phyloP scores from a whole-genome alignment of 2,797 vertebrate genomes.

The Diceros bicornis region DNA sequence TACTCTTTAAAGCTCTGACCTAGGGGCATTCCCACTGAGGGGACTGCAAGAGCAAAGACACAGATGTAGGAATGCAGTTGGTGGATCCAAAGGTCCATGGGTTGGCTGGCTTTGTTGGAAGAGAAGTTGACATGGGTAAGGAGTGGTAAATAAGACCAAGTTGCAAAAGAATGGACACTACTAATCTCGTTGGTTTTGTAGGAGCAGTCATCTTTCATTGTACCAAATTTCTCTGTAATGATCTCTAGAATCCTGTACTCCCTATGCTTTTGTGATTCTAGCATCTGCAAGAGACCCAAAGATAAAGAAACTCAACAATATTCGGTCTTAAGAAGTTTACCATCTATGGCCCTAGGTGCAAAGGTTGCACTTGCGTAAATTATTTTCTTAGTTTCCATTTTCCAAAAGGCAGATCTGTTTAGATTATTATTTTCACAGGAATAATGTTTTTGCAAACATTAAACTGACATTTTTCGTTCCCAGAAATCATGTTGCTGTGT shows the following conservation, averaged over 20 bases:
- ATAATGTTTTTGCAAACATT: constrained; percentile 58
- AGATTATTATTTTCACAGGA: constrained; percentile 41
- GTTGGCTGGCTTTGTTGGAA: background rate
- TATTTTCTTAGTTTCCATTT: constrained; percentile 6
- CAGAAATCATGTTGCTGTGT: constrained; percentile 48
- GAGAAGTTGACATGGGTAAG: background rate
- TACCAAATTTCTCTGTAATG: background rate
- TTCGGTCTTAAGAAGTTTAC: background rate
- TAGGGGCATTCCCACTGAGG: background rate
- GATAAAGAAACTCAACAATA: background rate
- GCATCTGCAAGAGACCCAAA: background rate
- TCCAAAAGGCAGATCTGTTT: background rate
- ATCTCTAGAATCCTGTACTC: background rate
- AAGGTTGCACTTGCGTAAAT: background rate
- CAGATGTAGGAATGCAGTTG: accelerated
- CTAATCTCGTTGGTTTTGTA: background rate
- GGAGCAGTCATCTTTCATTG: background rate
- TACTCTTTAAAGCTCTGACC: background rate
- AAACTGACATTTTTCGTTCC: constrained; percentile 55
- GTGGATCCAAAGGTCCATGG: background rate
- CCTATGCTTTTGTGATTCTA: background rate
- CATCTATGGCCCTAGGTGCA: background rate
- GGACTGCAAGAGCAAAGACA: background rate
- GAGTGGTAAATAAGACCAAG: background rate
- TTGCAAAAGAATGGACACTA: background rate